A percentile compares a stretch with the other conserved stretches of the same genome.
Conservation (phyloP, 1,140 invertebrate genomes). For the Saccostrea cuccullata region DNA sequence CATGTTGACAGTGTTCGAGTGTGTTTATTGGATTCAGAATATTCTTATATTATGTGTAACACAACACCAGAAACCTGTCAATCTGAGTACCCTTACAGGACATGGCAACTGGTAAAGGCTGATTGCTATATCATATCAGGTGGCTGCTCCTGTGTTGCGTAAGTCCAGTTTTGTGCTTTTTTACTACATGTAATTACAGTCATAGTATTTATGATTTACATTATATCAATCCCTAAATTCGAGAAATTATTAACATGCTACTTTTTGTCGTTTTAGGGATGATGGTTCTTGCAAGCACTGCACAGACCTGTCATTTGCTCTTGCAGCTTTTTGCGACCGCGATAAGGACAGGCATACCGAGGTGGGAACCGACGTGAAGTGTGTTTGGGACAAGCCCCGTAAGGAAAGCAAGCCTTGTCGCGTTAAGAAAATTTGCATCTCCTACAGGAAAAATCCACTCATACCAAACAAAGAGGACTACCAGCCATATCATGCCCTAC, state of each 20-base stretch:
- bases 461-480: not conserved
- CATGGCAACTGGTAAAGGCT: not conserved
- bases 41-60: not conserved
- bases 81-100: not conserved
- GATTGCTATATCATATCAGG: not conserved
- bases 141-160: not conserved
- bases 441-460: not conserved
- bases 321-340: constrained; percentile 28
- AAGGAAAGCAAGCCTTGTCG: constrained; percentile 28
- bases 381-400: constrained; percentile 38
- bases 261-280: constrained; percentile 41
- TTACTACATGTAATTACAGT: not conserved
- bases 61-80: not conserved
- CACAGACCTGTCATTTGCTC: constrained; percentile 37
- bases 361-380: constrained; percentile 42
- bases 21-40: not conserved
- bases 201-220: not conserved
- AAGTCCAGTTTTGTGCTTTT: constrained; percentile 43
- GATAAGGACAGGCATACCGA: constrained; percentile 31
- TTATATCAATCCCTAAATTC: not conserved
- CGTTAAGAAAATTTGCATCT: not conserved
- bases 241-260: not conserved
- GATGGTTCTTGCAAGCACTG: constrained; percentile 45
- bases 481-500: not conserved
- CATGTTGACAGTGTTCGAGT: constrained; percentile 23